phyloP scores from a whole-genome alignment of 2,113 vertebrate species.

The Odontophorus gujanensis region DNA sequence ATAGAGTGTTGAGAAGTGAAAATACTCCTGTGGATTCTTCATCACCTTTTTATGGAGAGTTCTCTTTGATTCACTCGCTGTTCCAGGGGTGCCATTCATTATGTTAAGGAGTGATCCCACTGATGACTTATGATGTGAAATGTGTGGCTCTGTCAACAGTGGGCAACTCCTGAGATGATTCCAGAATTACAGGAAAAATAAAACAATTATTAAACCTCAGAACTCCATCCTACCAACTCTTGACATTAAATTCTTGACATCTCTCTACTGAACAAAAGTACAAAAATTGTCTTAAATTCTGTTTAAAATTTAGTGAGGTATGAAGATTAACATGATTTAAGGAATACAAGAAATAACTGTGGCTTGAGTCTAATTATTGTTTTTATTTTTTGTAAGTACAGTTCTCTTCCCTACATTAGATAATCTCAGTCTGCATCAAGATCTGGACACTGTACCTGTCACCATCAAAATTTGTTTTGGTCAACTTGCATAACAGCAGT shows the following conservation, averaged over 20 bases:
- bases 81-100: background rate
- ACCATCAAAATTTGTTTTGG: background rate
- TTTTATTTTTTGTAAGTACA: background rate
- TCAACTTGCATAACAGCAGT: background rate
- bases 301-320: background rate
- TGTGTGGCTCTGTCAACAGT: background rate
- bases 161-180: background rate
- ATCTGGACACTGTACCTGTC: background rate
- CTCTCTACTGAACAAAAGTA: background rate
- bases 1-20: background rate
- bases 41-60: background rate
- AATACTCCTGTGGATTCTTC: background rate
- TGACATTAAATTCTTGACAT: background rate
- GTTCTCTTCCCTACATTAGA: background rate
- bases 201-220: background rate
- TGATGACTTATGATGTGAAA: conserved; percentile 28
- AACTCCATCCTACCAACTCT: background rate
- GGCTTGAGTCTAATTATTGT: background rate
- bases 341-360: background rate
- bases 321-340: background rate
- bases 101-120: background rate
- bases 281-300: background rate
- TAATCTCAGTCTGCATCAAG: background rate
- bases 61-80: background rate
- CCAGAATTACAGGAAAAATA: background rate